Evolutionary conservation across 2,113 vertebrate genomes (phyloP).

Genomic region (Morone chrysops): DNA sequence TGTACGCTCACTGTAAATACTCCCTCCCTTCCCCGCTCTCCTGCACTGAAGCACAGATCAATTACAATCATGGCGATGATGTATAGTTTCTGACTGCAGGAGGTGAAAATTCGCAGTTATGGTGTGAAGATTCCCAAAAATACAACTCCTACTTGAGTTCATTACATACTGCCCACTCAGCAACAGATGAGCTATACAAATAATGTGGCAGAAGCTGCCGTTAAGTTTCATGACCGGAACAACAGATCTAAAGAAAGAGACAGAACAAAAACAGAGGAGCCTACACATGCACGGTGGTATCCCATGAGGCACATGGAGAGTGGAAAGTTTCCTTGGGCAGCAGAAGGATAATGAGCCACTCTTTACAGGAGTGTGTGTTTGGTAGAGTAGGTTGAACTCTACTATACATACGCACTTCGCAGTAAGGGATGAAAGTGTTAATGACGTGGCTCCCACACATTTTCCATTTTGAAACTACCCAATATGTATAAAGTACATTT

Average conservation of each 20-base stretch:
- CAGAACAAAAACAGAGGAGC: slow-evolving; percentile 11
- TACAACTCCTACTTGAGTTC: slow-evolving; percentile 40
- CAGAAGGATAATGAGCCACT: slow-evolving; percentile 51
- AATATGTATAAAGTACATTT: neutral
- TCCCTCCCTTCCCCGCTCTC: neutral
- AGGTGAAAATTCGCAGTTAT: slow-evolving; percentile 54
- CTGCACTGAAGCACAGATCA: neutral
- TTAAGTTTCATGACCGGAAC: slow-evolving; percentile 6
- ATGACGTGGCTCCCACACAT: slow-evolving; percentile 20
- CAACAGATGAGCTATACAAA: slow-evolving; percentile 41
- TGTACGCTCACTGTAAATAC: neutral
- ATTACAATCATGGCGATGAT: slow-evolving; percentile 17
- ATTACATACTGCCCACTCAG: slow-evolving; percentile 50
- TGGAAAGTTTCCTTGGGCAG: slow-evolving; percentile 53
- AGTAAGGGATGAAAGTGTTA: neutral
- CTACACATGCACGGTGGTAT: slow-evolving; percentile 26
- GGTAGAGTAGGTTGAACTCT: slow-evolving; percentile 28
- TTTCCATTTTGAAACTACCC: slow-evolving; percentile 39
- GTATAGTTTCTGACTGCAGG: slow-evolving; percentile 52
- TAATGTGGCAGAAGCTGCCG: slow-evolving; percentile 4
- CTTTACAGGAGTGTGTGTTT: slow-evolving; percentile 18
- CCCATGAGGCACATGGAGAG: slow-evolving; percentile 48
- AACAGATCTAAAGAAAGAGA: slow-evolving; percentile 7
- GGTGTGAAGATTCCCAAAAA: slow-evolving; percentile 60
- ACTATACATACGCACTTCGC: neutral